phyloP scores from a whole-genome alignment of 2,797 vertebrate genomes.

The Eulemur rubriventer region DNA sequence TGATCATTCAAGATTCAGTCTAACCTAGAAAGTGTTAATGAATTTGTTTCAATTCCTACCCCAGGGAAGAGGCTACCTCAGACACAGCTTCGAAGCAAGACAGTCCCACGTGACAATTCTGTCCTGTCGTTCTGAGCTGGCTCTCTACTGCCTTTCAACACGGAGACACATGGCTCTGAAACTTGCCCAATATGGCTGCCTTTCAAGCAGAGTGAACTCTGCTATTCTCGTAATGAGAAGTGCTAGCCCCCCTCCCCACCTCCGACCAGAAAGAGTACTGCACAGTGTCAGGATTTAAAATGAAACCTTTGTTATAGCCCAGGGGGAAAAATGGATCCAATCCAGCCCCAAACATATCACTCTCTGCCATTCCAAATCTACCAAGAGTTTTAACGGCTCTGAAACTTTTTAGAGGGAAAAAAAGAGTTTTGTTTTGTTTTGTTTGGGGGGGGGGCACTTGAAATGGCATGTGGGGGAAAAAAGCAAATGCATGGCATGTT shows the following conservation, averaged over 20 bases:
- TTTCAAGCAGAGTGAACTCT: constrained; percentile 78
- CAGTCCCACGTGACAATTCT: constrained; percentile 64
- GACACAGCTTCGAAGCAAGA: constrained; percentile 60
- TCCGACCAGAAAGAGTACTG: constrained; percentile 76
- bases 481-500: constrained; percentile 64
- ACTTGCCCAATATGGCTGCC: constrained; percentile 73
- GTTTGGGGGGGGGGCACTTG: neutral
- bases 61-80: constrained; percentile 68
- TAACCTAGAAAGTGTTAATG: constrained; percentile 61
- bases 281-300: constrained; percentile 81
- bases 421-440: neutral
- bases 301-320: constrained; percentile 79
- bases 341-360: constrained; percentile 75
- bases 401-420: constrained; percentile 58
- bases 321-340: constrained; percentile 74
- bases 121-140: constrained; percentile 75
- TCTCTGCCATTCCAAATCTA: constrained; percentile 74
- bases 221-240: constrained; percentile 73
- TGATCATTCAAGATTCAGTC: constrained; percentile 42
- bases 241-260: constrained; percentile 72
- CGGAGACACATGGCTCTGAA: constrained; percentile 78
- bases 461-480: constrained; percentile 44
- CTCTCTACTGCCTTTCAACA: constrained; percentile 76
- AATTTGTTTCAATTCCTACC: constrained; percentile 63
- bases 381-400: constrained; percentile 69